Evolutionary conservation across 1,140 invertebrate genomes (phyloP), one percentile per base, ranked within the genome.

Genomic region (Yoshiicerus persimilis): DNA sequence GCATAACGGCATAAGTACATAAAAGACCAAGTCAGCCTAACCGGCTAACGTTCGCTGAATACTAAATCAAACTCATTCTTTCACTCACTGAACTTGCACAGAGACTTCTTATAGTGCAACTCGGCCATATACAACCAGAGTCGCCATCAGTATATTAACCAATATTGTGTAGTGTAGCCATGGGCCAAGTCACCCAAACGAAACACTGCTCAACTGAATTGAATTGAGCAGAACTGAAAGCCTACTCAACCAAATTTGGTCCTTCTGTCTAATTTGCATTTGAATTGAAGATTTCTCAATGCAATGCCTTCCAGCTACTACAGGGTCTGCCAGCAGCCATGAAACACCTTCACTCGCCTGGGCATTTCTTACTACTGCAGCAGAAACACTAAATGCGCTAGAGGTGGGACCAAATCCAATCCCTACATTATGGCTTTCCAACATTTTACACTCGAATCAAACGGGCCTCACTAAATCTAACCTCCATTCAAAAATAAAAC

Each of bases 261-360:
- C 75, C 32, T 80, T 32, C 75, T 80, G 75, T 80, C 75, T 80
- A 80, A 80, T 80, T 80, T 80, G 75, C 75, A 80, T 80, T 80
- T 80, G 75, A 80, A 80, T 80, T 80, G 75, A 80, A 38, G 20
- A 80, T 80, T 38, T 80, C 75, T 80, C 30, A 80, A 80, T 80
- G 75, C 32, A 30, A 23, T 9, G n/a, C 20, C 56, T 77, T 20
- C 27, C 47, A 80, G 75, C 75, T 36, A n/a, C n/a, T n/a, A 36
- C 8, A 34, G 75, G 32, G 13, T 56, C 47, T 56, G 16, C 34
- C 75, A 80, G 47, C 75, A 80, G 47, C 47, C 47, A 56, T 56
- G 47, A 56, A 56, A 56, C 47, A 70, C 64, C 23, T 30, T 27
- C 20, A 70, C 64, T 11, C 23, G 23, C 25, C 64, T 70, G 38